phyloP scores from a whole-genome alignment of 2,797 vertebrate genomes.

The Diglossa cyanea region DNA sequence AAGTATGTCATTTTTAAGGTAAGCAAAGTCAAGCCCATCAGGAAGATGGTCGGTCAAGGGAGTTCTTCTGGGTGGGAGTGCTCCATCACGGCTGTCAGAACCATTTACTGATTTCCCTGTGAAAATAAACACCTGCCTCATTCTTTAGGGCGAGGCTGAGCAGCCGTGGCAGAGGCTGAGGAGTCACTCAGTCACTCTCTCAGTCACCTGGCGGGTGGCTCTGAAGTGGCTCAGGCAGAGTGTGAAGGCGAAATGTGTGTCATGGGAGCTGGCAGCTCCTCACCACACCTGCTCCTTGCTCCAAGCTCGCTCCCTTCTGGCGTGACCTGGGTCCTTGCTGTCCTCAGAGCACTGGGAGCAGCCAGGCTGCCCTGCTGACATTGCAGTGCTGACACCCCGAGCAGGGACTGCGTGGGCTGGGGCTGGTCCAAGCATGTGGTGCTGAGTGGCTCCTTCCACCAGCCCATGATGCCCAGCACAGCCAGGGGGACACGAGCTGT shows the following conservation, averaged over 20 bases:
- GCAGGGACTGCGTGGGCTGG: not conserved
- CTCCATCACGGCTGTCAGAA: not conserved
- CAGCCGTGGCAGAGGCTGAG: not conserved
- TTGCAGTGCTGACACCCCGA: not conserved
- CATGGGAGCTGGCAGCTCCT: not conserved
- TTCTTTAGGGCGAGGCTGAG: not conserved
- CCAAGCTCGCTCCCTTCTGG: not conserved
- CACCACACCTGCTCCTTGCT: not conserved
- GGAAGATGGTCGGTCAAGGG: not conserved
- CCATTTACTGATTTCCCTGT: not conserved
- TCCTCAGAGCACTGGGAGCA: not conserved
- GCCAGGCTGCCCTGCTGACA: not conserved
- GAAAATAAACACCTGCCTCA: not conserved
- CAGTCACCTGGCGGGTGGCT: not conserved
- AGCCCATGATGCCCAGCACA: fast-evolving
- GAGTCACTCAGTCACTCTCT: not conserved
- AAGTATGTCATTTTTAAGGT: not conserved
- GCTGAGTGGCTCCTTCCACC: not conserved
- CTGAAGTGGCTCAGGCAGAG: not conserved
- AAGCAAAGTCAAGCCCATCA: not conserved
- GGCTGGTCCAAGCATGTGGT: not conserved
- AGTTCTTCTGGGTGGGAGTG: not conserved
- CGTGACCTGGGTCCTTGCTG: not conserved
- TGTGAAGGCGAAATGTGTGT: not conserved
- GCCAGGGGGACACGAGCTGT: fast-evolving